Evolutionary conservation across 1,140 invertebrate genomes (phyloP), one percentile per base, ranked within the genome.

Genomic region (Idris sp.): DNA sequence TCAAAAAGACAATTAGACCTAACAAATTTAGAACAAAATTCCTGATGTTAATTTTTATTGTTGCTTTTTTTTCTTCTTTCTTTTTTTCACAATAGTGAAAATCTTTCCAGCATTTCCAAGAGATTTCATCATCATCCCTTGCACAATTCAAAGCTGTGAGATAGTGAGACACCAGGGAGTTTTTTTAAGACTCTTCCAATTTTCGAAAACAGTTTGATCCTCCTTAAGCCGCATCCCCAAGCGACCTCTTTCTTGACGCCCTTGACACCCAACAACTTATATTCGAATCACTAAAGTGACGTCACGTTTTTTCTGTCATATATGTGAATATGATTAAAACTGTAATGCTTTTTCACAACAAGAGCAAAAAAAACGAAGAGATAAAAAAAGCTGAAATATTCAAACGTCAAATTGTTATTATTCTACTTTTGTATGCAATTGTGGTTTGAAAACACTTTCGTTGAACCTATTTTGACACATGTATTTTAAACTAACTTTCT

Each of bases 161-260:
- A 76, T 82, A 73, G 68, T 71, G 54, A 67, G 53, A 41, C 78
- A 75, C 77, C 18, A 49, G 79, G 72, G 72, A 83, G 54, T 74
- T 83, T 83, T 49, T 79, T 77, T 65, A 67, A 54, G 51, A 53
- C 46, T 48, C 64, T 72, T 81, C 59, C 81, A 84, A 84, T 84
- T 84, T 81, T 74, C 68, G 76, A 81, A 84, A 82, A 80, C 76
- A 75, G 56, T 75, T 56, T 30, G 43, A 43, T 67, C 58, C 56
- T 56, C 54, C 71, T 74, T 56, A 67, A 74, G 53, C 26, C 33
- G 40, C 43, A 22, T 56, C 41, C 41, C 44, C 51, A 36, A 64
- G 51, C 35, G 68, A 38, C 59, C 51, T 56, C 38, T 64, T 69
- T 11, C 40, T 54, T 49, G 30, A 56, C 51, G 56, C 40, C 53